Conservation (phyloP, 2,797 vertebrate species). For the Linurgus olivaceus region DNA sequence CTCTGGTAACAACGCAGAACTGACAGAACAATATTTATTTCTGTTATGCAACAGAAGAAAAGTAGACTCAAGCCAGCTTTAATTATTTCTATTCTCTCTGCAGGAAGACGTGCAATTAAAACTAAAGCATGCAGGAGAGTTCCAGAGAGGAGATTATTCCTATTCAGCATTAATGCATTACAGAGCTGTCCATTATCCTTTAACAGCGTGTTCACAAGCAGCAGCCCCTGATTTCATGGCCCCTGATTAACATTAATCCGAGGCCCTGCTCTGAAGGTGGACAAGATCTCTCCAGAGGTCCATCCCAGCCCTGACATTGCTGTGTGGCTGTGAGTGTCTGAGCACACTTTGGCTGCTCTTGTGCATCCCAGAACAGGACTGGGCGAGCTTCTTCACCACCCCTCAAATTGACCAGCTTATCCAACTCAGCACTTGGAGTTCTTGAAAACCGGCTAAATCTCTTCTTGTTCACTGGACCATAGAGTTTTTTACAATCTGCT, state of each 20-base stretch:
- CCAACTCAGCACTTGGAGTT: neutral
- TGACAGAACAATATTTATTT: neutral
- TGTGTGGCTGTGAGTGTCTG: neutral
- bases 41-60: slow-evolving; percentile 25
- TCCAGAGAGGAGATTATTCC: neutral
- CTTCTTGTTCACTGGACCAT: neutral
- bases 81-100: slow-evolving; percentile 41
- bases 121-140: neutral
- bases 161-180: neutral
- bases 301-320: neutral
- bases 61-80: slow-evolving; percentile 29
- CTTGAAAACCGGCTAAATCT: neutral
- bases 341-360: neutral
- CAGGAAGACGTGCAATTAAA: slow-evolving; percentile 30
- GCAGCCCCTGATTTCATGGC: neutral
- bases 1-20: neutral
- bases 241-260: neutral
- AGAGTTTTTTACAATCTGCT: neutral
- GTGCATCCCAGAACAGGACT: neutral
- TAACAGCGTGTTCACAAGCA: neutral
- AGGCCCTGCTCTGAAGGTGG: neutral
- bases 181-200: neutral
- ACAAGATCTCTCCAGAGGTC: neutral
- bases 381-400: neutral
- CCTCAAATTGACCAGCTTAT: neutral